A percentile compares a stretch with the other conserved stretches of the same genome.
Evolutionary conservation across 2,888 invertebrate genomes (phyloP).

Genomic region (Andrena dorsata): DNA sequence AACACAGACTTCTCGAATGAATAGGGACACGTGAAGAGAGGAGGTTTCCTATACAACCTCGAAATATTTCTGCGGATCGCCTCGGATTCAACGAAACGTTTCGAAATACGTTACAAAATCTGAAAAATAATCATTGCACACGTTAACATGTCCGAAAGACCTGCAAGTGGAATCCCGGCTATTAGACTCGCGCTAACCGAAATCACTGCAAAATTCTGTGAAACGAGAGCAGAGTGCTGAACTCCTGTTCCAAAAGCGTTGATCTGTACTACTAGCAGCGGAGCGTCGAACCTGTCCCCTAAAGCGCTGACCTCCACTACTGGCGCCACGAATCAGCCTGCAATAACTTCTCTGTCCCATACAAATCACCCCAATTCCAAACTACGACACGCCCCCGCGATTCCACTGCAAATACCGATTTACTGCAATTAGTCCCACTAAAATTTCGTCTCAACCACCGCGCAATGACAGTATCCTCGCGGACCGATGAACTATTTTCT

Average conservation of each 20-base stretch:
- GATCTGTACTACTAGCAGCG: constrained; percentile 4
- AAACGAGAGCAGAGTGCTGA: neutral
- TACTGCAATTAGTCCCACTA: neutral
- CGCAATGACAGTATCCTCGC: neutral
- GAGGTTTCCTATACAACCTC: too few species aligned
- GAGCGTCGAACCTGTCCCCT: neutral
- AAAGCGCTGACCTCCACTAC: neutral
- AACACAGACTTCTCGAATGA: neutral
- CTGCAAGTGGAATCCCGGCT: neutral
- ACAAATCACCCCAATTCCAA: neutral
- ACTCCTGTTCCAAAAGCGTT: neutral
- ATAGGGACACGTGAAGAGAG: neutral
- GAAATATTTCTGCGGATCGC: too few species aligned
- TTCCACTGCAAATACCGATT: neutral
- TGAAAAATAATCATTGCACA: too few species aligned
- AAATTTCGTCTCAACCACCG: neutral
- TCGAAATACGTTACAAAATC: too few species aligned
- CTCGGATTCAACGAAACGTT: too few species aligned
- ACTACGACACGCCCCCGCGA: neutral
- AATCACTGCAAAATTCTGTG: neutral
- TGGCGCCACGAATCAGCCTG: neutral
- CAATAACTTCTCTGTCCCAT: neutral
- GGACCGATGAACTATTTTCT: neutral
- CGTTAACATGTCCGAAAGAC: too few species aligned
- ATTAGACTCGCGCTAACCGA: neutral